Evolutionary conservation across 2,797 vertebrate species (phyloP), one percentile per base, ranked within the genome.

Genomic region (Heterohyrax brucei): DNA sequence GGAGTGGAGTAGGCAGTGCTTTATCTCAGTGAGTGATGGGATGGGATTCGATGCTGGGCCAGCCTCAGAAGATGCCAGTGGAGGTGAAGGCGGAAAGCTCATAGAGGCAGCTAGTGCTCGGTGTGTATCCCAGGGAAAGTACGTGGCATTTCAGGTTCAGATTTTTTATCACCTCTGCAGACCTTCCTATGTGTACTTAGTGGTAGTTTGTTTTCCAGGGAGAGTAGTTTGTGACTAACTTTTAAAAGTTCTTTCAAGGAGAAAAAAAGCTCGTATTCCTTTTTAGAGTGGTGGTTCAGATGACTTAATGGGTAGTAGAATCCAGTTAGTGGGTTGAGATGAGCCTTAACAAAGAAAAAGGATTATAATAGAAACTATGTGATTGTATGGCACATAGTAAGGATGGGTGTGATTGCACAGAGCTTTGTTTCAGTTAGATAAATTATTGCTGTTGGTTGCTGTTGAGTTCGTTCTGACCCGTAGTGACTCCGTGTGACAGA

Each of bases 201-300:
- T 13, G 22, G 78, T 39, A 59, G 73, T 92, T 79, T 33, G 33
- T 76, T 90, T 78, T 46, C 83, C 59, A 8, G 50, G n/a, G 73
- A 75, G 72, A 30, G 30, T 30, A 9, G 33, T 78, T 64, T 73
- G 22, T 70, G 82, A 93, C 14, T 12, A 62, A 48, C 33, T 81
- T 92, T 83, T 86, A 21, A 39, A 85, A 59, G 39, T 48, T 86
- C 62, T 80, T 77, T 86, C 44, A 39, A 59, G 56, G 18, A 88
- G 75, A 75, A 89, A 39, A 75, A 89, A 39, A 48, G 9, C 61
- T 14, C 9, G 66, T 78, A 19, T 14, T 28, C 10, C 1, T 75
- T 53, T 64, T 81, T 30, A 19, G 75, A 77, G 33, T 70, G 50
- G 66, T 79, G 18, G 12, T 93, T 59, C 73, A 70, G 73, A 22